Percentiles rank a stretch among this genome's conserved stretches.
phyloP scores from a whole-genome alignment of 2,888 invertebrate genomes.

The Leucozona laternaria region DNA sequence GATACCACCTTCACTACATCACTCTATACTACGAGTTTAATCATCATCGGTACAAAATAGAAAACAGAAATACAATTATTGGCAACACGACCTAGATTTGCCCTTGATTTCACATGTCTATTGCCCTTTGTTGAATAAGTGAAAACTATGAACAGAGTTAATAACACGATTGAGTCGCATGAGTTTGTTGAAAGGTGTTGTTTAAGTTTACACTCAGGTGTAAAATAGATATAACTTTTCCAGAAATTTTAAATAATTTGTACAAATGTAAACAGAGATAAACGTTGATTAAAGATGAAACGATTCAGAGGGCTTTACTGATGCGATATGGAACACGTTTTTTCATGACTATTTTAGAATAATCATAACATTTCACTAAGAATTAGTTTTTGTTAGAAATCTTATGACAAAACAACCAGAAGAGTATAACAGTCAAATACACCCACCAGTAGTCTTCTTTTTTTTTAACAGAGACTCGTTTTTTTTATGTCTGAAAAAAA shows the following conservation, averaged over 20 bases:
- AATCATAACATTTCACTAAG: no score
- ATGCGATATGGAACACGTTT: not conserved
- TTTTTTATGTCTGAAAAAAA: no score
- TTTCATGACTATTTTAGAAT: no score
- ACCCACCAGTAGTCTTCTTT: no score
- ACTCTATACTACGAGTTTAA: no score
- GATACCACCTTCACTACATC: not conserved
- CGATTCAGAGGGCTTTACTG: not conserved
- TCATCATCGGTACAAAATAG: not conserved
- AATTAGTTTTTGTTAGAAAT: no score
- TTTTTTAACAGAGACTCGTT: no score
- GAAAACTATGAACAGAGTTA: not conserved
- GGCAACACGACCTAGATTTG: conserved; percentile 51
- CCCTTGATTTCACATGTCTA: conserved; percentile 70
- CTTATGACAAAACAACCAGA: no score
- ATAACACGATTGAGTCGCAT: conserved; percentile 12
- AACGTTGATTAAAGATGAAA: not conserved
- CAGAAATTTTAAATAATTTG: not conserved
- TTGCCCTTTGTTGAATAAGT: conserved; percentile 51
- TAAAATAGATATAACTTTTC: not conserved
- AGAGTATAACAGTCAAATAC: no score
- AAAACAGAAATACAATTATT: conserved; percentile 43
- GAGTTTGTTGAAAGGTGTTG: not conserved
- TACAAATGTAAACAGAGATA: not conserved
- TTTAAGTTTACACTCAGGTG: not conserved